Evolutionary conservation across 2,888 invertebrate genomes (phyloP), one percentile per base, ranked within the genome.

Genomic region (Amiota minor): DNA sequence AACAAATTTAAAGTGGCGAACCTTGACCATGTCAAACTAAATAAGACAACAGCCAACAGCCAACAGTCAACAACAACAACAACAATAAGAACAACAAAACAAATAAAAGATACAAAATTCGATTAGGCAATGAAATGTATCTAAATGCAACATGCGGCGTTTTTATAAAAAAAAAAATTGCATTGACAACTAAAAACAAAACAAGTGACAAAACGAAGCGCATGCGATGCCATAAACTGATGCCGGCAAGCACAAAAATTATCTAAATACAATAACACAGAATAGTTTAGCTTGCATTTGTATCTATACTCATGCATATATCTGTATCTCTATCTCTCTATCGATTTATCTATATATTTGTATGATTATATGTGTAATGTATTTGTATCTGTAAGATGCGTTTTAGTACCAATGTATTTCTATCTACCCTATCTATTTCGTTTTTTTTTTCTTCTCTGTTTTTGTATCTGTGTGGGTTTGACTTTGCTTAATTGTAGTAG

Each of bases 1-100:
- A 23, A 53, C 53, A 53, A 68, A 53, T 68, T 46, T 14, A 35
- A 50, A 16, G 47, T 16, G 23, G 2, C 23, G 71, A 61, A 71
- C 71, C 64, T 71, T 71, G 71, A 71, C 71, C 71, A 64, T 71
- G 71, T 59, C 61, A 70, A 70, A 56, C 67, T 68, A 53, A 20
- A 70, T 56, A 56, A 56, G 59, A 35, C 64, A 49, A 50, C 18
- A 16, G 3, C 12, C 47, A 61, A 70, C 49, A 49, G 18, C 9
- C n/a, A 56, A 56, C n/a, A n/a, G 55, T n/a, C 55, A n/a, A 56
- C 55, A 9, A 46, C 11, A 56, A 59, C 12, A 18, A 59, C 45
- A 70, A 59, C 70, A 56, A 59, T 14, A 45, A 20, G 20, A 46
- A 55, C 47, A 61, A 45, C 11, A 45, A 1, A 20, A 6, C 35